phyloP scores from a whole-genome alignment of 2,797 vertebrate genomes.

The Cyprinella venusta region DNA sequence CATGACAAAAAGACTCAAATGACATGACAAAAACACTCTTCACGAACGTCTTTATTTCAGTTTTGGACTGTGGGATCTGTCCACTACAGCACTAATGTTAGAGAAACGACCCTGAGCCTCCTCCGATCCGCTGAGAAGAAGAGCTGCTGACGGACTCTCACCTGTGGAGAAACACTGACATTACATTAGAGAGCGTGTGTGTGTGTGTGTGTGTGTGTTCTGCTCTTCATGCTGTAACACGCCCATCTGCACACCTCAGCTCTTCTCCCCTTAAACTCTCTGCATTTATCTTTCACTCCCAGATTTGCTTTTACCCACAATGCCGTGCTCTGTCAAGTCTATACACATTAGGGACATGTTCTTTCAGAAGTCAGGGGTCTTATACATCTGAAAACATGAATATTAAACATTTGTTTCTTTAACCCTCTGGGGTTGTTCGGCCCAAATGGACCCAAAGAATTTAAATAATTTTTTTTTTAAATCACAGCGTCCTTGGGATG shows the following conservation, averaged over 20 bases:
- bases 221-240: conserved; percentile 34
- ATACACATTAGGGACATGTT: conserved; percentile 38
- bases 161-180: neutral
- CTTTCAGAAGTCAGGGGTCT: neutral
- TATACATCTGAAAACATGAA: neutral
- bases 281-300: conserved; percentile 22
- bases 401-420: neutral
- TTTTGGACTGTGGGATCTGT: neutral
- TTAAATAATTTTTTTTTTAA: no score
- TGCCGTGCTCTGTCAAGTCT: conserved; percentile 42
- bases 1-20: neutral
- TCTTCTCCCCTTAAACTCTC: neutral
- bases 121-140: no score
- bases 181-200: no score
- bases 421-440: no score
- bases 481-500: no score
- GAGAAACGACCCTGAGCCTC: neutral
- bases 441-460: no score
- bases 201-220: neutral
- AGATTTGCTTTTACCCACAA: conserved; percentile 23
- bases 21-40: conserved; percentile 2
- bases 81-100: neutral
- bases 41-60: conserved; percentile 25
- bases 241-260: neutral
- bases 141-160: neutral